phyloP scores from a whole-genome alignment of 2,888 invertebrate species.

The Hoplodrina ambigua region DNA sequence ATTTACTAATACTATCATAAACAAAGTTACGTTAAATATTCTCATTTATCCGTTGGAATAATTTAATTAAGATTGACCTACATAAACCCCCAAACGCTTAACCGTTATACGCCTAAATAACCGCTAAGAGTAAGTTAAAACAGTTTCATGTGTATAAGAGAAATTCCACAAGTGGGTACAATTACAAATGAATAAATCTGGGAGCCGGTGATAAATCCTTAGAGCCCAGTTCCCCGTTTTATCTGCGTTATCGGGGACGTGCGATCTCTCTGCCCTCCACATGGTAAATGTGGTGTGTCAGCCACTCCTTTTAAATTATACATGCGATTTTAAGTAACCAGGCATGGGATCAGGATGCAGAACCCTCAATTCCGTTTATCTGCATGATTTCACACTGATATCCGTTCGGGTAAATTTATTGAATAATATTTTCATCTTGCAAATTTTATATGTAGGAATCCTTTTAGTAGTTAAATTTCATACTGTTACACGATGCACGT shows the following conservation, averaged over 20 bases:
- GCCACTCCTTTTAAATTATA: constrained; percentile 81
- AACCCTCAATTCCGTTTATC: constrained; percentile 77
- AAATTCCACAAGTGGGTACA: constrained; percentile 59
- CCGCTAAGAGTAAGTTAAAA: constrained; percentile 24
- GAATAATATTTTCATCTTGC: constrained; percentile 77
- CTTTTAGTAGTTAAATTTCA: constrained; percentile 1
- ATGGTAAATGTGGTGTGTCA: constrained; percentile 65
- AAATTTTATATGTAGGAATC: constrained; percentile 61
- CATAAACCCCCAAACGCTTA: neutral
- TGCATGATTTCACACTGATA: constrained; percentile 77
- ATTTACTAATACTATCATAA: constrained; percentile 1
- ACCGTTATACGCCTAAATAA: neutral
- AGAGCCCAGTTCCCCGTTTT: constrained; percentile 53
- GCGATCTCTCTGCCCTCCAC: constrained; percentile 60
- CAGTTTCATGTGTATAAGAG: constrained; percentile 25
- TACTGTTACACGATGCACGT: neutral
- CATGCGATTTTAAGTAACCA: constrained; percentile 83
- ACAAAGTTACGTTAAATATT: constrained; percentile 23
- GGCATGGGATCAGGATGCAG: constrained; percentile 67
- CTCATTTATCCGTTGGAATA: neutral
- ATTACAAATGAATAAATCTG: constrained; percentile 64
- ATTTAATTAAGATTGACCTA: constrained; percentile 14
- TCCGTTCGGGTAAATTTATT: constrained; percentile 80
- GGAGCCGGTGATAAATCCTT: constrained; percentile 58
- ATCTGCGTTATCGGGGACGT: constrained; percentile 66